Evolutionary conservation across 2,888 invertebrate genomes (phyloP).

Genomic region (Trilocha varians): DNA sequence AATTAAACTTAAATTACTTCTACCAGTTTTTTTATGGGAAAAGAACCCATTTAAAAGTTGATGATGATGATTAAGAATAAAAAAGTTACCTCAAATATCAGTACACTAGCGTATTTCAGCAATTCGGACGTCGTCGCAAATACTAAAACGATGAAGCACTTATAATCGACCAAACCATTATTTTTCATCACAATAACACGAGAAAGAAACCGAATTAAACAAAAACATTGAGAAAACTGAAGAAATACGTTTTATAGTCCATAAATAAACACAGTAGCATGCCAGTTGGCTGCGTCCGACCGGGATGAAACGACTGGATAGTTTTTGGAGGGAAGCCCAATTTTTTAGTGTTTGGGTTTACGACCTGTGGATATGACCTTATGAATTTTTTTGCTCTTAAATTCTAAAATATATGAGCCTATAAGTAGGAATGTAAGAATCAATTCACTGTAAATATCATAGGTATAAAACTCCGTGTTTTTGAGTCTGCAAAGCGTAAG

Average conservation of each 20-base stretch:
- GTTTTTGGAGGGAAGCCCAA: constrained; percentile 20
- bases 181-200: constrained; percentile 8
- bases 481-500: too few relatives aligned
- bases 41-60: too few relatives aligned
- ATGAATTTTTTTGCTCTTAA: too few relatives aligned
- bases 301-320: constrained; percentile 13
- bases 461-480: too few relatives aligned
- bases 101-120: constrained; percentile 11
- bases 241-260: constrained; percentile 4
- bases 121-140: constrained; percentile 23
- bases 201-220: constrained; percentile 17
- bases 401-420: too few relatives aligned
- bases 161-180: not conserved
- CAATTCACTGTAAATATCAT: too few relatives aligned
- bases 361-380: not conserved
- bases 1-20: too few relatives aligned
- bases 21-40: too few relatives aligned
- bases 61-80: not conserved
- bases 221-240: constrained; percentile 7
- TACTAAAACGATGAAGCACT: constrained; percentile 2
- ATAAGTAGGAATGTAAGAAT: too few relatives aligned
- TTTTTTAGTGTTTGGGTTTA: not conserved
- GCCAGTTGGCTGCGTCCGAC: constrained; percentile 17
- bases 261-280: constrained; percentile 12
- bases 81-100: constrained; percentile 15